Evolutionary conservation across 1,140 invertebrate genomes (phyloP).

Genomic region (Pseudachorutes palmiensis): DNA sequence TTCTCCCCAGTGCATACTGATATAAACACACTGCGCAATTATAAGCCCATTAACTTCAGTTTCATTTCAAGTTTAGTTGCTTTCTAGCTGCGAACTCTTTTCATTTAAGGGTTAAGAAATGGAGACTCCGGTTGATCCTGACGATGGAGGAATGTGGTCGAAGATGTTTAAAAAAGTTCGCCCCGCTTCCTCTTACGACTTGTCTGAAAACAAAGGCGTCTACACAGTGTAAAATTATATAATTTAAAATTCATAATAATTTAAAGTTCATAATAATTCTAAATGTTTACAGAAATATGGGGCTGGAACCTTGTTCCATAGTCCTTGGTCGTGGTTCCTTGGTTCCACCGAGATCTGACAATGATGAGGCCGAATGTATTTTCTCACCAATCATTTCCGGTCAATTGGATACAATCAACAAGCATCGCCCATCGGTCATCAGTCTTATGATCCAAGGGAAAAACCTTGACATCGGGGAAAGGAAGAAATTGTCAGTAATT

Average conservation of each 20-base stretch:
- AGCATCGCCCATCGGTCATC: background rate
- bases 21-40: too few species aligned
- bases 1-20: background rate
- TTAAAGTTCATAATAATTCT: background rate
- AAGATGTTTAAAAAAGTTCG: background rate
- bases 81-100: background rate
- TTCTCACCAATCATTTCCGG: background rate
- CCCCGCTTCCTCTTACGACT: background rate
- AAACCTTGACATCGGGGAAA: background rate
- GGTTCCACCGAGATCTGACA: background rate
- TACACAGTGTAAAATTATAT: background rate
- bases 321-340: background rate
- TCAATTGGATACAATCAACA: conserved; percentile 1
- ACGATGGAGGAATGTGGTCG: background rate
- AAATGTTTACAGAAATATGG: background rate
- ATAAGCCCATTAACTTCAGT: background rate
- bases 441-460: background rate
- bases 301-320: background rate
- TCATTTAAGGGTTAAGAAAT: background rate
- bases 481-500: background rate
- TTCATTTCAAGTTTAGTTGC: background rate
- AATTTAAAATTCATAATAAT: too few species aligned
- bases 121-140: background rate
- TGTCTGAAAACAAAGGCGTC: background rate
- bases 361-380: background rate